Evolutionary conservation across 2,113 vertebrate species (phyloP).

Genomic region (Cyanoliseus patagonus): DNA sequence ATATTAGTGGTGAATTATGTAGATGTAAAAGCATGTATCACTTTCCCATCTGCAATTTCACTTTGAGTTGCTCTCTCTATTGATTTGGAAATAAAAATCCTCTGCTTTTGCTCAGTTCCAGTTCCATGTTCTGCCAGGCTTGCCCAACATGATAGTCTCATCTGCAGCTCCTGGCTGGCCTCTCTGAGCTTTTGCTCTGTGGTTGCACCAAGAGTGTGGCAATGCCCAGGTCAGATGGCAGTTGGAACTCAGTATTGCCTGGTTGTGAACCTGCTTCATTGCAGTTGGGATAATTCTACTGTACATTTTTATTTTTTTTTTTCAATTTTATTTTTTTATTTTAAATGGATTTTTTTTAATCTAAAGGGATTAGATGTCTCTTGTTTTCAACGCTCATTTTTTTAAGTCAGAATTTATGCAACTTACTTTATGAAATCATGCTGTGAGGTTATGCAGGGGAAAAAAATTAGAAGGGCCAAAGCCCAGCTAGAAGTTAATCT

Average conservation of each 20-base stretch:
- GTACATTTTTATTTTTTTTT: too few relatives aligned
- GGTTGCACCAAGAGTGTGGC: neutral
- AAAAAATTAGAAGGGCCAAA: neutral
- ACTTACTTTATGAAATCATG: neutral
- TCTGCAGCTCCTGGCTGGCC: neutral
- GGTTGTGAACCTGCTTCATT: neutral
- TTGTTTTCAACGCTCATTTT: neutral
- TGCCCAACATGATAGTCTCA: fast-evolving
- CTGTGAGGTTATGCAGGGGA: neutral
- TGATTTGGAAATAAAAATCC: slow-evolving; percentile 14
- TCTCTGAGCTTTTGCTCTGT: neutral
- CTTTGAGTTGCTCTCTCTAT: neutral
- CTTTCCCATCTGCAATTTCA: slow-evolving; percentile 1
- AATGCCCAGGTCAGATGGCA: neutral
- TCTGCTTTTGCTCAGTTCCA: neutral
- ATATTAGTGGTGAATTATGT: neutral
- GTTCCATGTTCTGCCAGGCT: neutral
- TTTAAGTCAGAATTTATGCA: neutral
- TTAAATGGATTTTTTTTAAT: neutral
- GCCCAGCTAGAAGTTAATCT: neutral
- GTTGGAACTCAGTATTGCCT: neutral
- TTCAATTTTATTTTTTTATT: neutral
- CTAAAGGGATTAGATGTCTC: neutral
- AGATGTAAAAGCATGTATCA: neutral
- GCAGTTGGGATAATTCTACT: neutral